These are phyloP conservation scores for Microdon myrmicae DNA, from an alignment of 2,888 invertebrate genomes.

Conservation along the genomic window DNA sequence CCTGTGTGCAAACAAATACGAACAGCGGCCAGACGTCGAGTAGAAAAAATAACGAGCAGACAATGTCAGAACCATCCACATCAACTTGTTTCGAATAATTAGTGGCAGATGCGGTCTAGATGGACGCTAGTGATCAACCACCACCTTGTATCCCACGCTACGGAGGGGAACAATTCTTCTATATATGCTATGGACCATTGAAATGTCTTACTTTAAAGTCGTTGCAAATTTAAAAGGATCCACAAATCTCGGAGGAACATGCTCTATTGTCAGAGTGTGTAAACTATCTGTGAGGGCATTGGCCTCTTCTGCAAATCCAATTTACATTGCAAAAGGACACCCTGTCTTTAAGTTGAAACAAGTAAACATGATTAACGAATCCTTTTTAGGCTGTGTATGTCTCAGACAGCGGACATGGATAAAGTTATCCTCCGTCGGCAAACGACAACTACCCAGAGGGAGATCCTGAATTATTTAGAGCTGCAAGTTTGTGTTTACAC, in stretches of 20 bases:
- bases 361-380: constrained; percentile 28
- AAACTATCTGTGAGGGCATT: constrained; percentile 3
- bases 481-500: no score
- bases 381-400: constrained; percentile 16
- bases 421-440: constrained; percentile 9
- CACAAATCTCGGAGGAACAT: no score
- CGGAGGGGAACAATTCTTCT: no score
- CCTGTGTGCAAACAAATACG: constrained; percentile 16
- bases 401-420: not conserved
- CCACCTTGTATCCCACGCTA: no score
- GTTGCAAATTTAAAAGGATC: no score
- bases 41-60: no score
- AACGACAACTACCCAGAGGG: not conserved
- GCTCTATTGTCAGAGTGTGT: no score
- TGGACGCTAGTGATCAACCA: constrained; percentile 35
- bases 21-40: not conserved
- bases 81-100: constrained; percentile 47
- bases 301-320: constrained; percentile 26
- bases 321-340: constrained; percentile 28
- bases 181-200: no score
- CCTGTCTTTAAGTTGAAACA: constrained; percentile 7
- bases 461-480: no score
- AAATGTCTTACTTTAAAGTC: no score
- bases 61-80: constrained; percentile 14
- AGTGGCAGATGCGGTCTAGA: constrained; percentile 49